Percentiles rank a stretch among this genome's conserved stretches.
Conservation (phyloP, 2,113 vertebrate species). For the Hippotragus niger region DNA sequence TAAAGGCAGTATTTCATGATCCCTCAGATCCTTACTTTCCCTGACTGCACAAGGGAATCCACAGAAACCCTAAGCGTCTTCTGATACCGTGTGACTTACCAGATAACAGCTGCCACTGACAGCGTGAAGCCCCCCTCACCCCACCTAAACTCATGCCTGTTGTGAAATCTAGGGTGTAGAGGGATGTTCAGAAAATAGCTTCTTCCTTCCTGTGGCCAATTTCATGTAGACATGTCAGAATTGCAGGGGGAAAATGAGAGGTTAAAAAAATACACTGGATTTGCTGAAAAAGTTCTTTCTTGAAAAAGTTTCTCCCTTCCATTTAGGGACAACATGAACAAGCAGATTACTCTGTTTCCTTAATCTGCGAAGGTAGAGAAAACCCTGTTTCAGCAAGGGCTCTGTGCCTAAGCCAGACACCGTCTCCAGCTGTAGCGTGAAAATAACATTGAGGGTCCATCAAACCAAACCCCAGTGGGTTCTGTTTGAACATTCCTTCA, state of each 20-base stretch:
- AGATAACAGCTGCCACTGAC: not conserved
- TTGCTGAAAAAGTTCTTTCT: constrained; percentile 80
- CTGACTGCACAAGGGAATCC: too few species aligned
- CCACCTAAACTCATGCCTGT: constrained; percentile 75
- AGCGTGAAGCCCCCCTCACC: not conserved
- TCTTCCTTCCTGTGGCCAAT: constrained; percentile 90
- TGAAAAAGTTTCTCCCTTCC: constrained; percentile 73
- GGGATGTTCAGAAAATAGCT: constrained; percentile 86
- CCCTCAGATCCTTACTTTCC: not conserved
- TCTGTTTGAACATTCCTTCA: not conserved
- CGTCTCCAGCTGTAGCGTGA: accelerated
- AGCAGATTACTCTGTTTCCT: constrained; percentile 47
- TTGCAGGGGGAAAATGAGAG: constrained; percentile 71
- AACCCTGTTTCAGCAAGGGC: not conserved
- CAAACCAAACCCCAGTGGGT: not conserved
- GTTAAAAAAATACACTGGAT: constrained; percentile 35
- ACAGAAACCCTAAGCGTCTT: not conserved
- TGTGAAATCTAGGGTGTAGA: constrained; percentile 89
- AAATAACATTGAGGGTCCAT: not conserved
- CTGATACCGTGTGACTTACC: not conserved
- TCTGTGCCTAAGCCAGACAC: not conserved
- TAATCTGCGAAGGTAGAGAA: not conserved
- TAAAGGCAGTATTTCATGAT: not conserved
- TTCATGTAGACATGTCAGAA: constrained; percentile 77
- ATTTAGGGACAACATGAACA: constrained; percentile 45